Evolutionary conservation across 1,140 invertebrate genomes (phyloP).

Genomic region (Spodoptera litura): DNA sequence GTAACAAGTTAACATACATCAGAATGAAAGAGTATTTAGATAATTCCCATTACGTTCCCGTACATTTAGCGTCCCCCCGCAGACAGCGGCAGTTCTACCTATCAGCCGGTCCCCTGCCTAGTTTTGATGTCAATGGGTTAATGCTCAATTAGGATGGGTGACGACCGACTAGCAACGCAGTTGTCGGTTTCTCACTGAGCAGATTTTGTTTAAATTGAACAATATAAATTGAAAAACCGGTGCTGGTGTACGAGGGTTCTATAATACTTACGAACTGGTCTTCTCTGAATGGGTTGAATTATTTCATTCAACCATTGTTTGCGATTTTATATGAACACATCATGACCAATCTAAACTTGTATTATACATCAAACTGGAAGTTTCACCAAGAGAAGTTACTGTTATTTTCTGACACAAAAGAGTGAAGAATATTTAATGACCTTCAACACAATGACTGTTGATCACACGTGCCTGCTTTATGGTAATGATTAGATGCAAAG

Average conservation of each 20-base stretch:
- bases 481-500: too few relatives aligned
- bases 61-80: conserved; percentile 1
- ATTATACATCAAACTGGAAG: not conserved
- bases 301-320: too few relatives aligned
- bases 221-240: not conserved
- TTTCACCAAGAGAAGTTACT: not conserved
- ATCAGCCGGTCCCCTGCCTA: conserved; percentile 18
- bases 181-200: conserved; percentile 15
- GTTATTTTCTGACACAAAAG: not conserved
- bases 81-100: not conserved
- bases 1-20: not conserved
- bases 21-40: not conserved
- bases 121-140: conserved; percentile 60
- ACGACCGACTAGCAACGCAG: conserved; percentile 41
- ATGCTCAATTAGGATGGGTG: conserved; percentile 60
- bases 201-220: conserved; percentile 4
- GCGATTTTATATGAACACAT: not conserved
- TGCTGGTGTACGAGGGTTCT: not conserved
- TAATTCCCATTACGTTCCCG: not conserved
- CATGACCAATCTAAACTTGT: not conserved
- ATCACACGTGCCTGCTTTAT: too few relatives aligned
- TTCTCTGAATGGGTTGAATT: too few relatives aligned
- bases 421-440: too few relatives aligned
- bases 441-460: too few relatives aligned
- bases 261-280: not conserved